These are phyloP conservation scores for Aricia agestis DNA, from an alignment of 1,140 invertebrate species.

Conservation along the genomic window DNA sequence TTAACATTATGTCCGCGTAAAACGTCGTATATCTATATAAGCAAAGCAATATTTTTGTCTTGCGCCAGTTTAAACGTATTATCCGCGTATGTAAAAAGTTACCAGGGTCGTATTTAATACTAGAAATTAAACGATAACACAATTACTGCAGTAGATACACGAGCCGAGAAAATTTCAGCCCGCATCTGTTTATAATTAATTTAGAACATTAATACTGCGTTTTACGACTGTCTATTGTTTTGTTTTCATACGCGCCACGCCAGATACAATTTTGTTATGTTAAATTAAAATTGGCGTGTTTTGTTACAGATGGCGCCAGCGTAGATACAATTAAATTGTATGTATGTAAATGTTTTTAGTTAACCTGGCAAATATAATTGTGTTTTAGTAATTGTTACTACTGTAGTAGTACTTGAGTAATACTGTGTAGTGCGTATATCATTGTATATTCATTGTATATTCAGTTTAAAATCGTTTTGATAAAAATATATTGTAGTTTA, in stretches of 20 bases:
- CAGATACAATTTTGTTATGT: conserved; percentile 43
- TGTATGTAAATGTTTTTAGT: too few relatives aligned
- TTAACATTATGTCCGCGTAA: too few relatives aligned
- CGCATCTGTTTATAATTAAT: conserved; percentile 67
- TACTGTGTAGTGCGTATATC: too few relatives aligned
- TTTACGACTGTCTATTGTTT: conserved; percentile 56
- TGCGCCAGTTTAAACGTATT: too few relatives aligned
- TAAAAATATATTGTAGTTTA: too few relatives aligned
- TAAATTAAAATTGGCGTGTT: conserved; percentile 50
- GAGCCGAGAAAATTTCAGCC: conserved; percentile 41
- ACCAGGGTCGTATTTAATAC: conserved; percentile 38
- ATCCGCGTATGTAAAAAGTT: conserved; percentile 17
- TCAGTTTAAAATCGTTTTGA: too few relatives aligned
- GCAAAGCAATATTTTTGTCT: too few relatives aligned
- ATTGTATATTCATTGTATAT: too few relatives aligned
- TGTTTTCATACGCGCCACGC: conserved; percentile 49
- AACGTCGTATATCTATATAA: too few relatives aligned
- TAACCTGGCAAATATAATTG: too few relatives aligned
- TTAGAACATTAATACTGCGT: conserved; percentile 60
- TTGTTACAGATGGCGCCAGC: conserved; percentile 8
- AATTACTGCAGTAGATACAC: conserved; percentile 46
- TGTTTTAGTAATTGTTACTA: too few relatives aligned
- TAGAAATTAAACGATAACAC: conserved; percentile 57
- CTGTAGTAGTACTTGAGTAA: too few relatives aligned
- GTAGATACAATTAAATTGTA: background rate